Conservation (phyloP, 2,113 vertebrate genomes). For the Onychostoma macrolepis region DNA sequence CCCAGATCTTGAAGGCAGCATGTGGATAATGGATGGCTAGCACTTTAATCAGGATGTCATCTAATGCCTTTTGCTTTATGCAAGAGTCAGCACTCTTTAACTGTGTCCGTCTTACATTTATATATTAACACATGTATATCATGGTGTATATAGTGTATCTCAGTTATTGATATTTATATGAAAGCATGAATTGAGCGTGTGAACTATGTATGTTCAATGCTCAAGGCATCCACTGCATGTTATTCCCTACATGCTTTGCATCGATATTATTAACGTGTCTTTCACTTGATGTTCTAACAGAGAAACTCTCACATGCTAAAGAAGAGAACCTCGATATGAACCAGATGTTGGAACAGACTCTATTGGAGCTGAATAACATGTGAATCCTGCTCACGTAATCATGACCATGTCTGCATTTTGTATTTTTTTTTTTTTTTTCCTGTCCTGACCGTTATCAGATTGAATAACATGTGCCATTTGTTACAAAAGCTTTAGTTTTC, state of each 20-base stretch:
- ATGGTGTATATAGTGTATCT: not conserved
- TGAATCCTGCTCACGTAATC: slow-evolving; percentile 82
- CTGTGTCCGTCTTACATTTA: not conserved
- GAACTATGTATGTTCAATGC: not conserved
- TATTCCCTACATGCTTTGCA: slow-evolving; percentile 40
- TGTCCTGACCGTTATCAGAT: slow-evolving; percentile 55
- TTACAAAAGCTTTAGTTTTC: slow-evolving; percentile 62
- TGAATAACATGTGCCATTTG: slow-evolving; percentile 63
- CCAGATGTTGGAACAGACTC: slow-evolving; percentile 99
- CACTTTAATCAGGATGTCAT: slow-evolving; percentile 14
- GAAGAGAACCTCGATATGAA: slow-evolving; percentile 99
- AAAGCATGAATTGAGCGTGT: slow-evolving; percentile 9
- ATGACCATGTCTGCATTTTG: slow-evolving; percentile 76
- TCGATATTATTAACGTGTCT: slow-evolving; percentile 54
- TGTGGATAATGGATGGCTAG: not conserved
- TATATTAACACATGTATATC: slow-evolving; percentile 7
- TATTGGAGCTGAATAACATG: slow-evolving; percentile 99
- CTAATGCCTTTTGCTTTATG: slow-evolving; percentile 23
- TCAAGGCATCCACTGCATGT: slow-evolving; percentile 29
- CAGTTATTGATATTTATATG: not conserved
- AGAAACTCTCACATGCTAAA: slow-evolving; percentile 99
- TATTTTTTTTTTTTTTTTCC: slow-evolving; percentile 56
- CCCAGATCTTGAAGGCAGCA: slow-evolving; percentile 31
- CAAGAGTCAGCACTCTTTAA: slow-evolving; percentile 23
- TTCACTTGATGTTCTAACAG: slow-evolving; percentile 89